Conservation (phyloP, 2,888 invertebrate species). For the Spodoptera picta region DNA sequence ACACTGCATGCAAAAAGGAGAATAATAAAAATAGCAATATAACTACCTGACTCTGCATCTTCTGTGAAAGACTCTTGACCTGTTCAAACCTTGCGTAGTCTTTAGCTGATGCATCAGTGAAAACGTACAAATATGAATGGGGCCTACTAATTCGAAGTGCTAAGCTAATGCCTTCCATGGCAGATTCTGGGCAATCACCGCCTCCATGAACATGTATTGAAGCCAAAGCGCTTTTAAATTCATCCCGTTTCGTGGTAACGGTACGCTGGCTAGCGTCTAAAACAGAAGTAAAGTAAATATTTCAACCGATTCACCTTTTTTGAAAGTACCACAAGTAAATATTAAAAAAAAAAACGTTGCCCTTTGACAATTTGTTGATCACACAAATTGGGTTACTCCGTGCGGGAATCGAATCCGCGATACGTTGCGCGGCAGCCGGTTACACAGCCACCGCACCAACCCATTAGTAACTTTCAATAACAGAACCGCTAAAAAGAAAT, state of each 20-base stretch:
- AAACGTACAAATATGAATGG: constrained; percentile 72
- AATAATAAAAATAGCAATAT: background rate
- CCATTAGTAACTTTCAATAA: too few species aligned
- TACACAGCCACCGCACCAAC: too few species aligned
- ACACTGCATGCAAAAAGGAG: background rate
- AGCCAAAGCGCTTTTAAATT: constrained; percentile 61
- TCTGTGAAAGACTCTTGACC: constrained; percentile 65
- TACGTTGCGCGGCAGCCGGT: too few species aligned
- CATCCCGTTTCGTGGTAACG: constrained; percentile 59
- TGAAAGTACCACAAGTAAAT: too few species aligned
- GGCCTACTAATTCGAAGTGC: constrained; percentile 67
- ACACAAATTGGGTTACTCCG: too few species aligned
- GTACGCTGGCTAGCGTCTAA: constrained; percentile 56
- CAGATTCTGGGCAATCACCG: constrained; percentile 71
- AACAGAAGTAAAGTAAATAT: constrained; percentile 22
- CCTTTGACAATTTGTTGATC: too few species aligned
- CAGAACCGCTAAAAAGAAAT: too few species aligned
- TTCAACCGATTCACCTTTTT: background rate
- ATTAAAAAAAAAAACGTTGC: too few species aligned
- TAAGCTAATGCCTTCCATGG: constrained; percentile 71
- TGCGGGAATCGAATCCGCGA: too few species aligned
- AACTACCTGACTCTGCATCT: constrained; percentile 68
- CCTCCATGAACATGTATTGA: constrained; percentile 59
- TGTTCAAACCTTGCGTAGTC: constrained; percentile 58
- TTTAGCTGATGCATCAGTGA: constrained; percentile 77